phyloP scores from a whole-genome alignment of 2,113 vertebrate species.

The Girardinichthys multiradiatus region DNA sequence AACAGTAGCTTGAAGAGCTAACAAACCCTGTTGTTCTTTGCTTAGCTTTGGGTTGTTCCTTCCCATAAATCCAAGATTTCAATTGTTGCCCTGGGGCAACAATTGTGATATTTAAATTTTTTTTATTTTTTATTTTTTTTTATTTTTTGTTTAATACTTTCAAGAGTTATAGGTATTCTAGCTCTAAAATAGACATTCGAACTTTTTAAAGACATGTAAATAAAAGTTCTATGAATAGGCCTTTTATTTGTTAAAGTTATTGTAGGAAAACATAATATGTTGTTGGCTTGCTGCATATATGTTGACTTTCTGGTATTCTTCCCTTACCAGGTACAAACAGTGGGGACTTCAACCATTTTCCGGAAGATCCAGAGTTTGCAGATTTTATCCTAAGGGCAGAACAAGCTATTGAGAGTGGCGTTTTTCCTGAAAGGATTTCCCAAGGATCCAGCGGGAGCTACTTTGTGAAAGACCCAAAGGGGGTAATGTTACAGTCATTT shows the following conservation, averaged over 20 bases:
- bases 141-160: background rate
- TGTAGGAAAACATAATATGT: background rate
- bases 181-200: background rate
- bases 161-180: background rate
- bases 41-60: no score
- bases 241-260: background rate
- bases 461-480: slow-evolving; percentile 95
- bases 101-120: background rate
- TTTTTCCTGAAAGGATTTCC: slow-evolving; percentile 93
- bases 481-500: slow-evolving; percentile 77
- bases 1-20: background rate
- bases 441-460: slow-evolving; percentile 99
- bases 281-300: background rate
- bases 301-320: background rate
- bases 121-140: background rate
- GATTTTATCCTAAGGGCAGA: slow-evolving; percentile 88
- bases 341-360: slow-evolving; percentile 88
- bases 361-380: slow-evolving; percentile 91
- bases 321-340: slow-evolving; percentile 64
- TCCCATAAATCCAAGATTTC: no score
- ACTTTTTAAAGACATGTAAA: background rate
- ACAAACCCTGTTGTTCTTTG: no score
- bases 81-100: no score
- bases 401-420: slow-evolving; percentile 89
- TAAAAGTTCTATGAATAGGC: background rate